Base-by-base conservation (phyloP, 2,888 invertebrate genomes). In the Clostera curtula region DNA sequence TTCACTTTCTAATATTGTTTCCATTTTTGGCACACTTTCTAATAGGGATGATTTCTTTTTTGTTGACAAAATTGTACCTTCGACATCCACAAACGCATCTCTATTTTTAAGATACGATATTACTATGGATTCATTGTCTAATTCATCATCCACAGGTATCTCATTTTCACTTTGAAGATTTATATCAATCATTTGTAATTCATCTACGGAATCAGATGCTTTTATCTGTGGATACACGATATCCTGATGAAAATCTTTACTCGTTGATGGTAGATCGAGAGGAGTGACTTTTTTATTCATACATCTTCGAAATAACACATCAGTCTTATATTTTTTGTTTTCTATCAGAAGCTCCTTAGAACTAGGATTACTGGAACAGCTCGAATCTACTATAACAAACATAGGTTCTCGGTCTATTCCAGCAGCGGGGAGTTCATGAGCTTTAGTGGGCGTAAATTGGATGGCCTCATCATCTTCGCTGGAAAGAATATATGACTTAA, bases 1-100 rank as follows among this genome's bases (percentile, higher is more conserved):
- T 50, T 66, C 56, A 17, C 56, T 56, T 52, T 74, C 73, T 19
- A 50, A 27, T 25, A 72, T 73, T 4, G 73, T 70, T 46, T 74
- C 66, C 64, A 74, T 61, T 59, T 63, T 73, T 2, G 66, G 56
- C 5, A 73, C 54, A 41, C 56, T 62, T 28, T 62, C 54, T 24
- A 73, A 35, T 9, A 73, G 31, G 3, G 68, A 65, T 3, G 56
- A 45, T 37, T 59, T 69, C 43, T 60, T 74, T 46, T 58, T 69
- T 5, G 43, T 45, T 1, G 54, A 49, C 20, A 56, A 20, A 19
- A 58, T 31, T 17, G 49, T 40, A 27, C 51, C 52, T 34, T 65
- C 58, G 5, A 48, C 27, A 13, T 61, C 52, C 12, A 50, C 10
- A 25, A 54, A 28, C 14, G 34, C 20, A 16, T 62, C 42, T 49